phyloP scores from a whole-genome alignment of 1,140 invertebrate species.

The Phymorhynchus buccinoides region DNA sequence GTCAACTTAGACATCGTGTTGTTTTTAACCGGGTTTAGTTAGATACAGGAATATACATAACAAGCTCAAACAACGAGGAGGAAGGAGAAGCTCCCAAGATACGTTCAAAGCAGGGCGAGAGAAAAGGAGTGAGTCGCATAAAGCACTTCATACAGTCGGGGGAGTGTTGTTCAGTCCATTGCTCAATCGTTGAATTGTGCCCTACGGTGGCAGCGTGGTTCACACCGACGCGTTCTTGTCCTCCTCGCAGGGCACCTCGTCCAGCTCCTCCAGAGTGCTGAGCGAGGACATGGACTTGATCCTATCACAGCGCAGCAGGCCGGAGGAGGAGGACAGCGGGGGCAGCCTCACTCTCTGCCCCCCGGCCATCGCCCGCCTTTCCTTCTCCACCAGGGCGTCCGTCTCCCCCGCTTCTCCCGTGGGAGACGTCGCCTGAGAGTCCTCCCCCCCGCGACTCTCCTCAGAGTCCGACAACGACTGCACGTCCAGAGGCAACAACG shows the following conservation, averaged over 20 bases:
- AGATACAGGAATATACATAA: no score
- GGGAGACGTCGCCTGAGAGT: no score
- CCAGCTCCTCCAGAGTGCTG: background rate
- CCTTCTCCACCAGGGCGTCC: constrained; percentile 4
- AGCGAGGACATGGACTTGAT: background rate
- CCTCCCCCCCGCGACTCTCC: background rate
- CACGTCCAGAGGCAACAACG: background rate
- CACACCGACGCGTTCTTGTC: background rate
- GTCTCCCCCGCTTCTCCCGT: background rate
- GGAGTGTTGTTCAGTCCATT: no score
- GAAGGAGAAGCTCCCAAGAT: no score
- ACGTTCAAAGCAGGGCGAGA: no score
- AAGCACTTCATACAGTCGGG: background rate
- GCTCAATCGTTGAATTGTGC: no score
- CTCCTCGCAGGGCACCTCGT: background rate
- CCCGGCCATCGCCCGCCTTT: constrained; percentile 4
- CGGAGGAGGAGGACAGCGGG: background rate
- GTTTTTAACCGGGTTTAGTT: no score
- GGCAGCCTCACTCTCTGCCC: constrained; percentile 7
- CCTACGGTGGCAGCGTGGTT: no score
- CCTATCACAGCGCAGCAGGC: background rate
- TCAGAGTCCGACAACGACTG: constrained; percentile 4
- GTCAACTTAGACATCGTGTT: no score
- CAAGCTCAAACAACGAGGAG: no score
- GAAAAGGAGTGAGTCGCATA: background rate